A percentile compares a stretch with the other conserved stretches of the same genome.
These are phyloP conservation scores for Drosophila sproati DNA, from an alignment of 1,140 invertebrate genomes.

Conservation along the genomic window DNA sequence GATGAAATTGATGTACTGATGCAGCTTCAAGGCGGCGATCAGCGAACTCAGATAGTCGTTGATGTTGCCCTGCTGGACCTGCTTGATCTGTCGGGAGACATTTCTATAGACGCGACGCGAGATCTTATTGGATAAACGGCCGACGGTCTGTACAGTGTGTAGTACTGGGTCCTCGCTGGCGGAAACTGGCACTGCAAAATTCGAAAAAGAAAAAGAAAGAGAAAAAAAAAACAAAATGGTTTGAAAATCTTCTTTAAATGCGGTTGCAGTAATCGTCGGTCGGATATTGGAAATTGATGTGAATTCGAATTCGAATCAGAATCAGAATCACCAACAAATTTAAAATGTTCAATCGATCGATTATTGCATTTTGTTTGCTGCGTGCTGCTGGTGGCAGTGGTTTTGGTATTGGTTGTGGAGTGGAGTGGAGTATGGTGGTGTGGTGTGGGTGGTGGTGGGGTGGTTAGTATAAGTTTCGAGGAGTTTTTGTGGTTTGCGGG, in stretches of 20 bases:
- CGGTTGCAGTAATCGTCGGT: too few species aligned
- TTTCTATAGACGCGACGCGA: constrained; percentile 88
- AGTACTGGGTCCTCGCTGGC: constrained; percentile 88
- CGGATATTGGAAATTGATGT: too few species aligned
- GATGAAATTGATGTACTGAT: constrained; percentile 85
- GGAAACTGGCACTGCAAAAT: constrained; percentile 86
- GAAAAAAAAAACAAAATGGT: neutral
- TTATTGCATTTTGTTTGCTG: neutral
- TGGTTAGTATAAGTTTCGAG: neutral
- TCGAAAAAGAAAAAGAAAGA: neutral
- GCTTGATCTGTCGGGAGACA: constrained; percentile 87
- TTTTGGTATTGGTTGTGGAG: constrained; percentile 6
- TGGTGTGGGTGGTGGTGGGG: constrained; percentile 9
- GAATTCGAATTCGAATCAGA: too few species aligned
- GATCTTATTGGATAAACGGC: constrained; percentile 89
- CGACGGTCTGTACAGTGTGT: constrained; percentile 89
- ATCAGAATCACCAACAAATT: neutral
- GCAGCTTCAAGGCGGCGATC: constrained; percentile 87
- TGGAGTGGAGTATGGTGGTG: neutral
- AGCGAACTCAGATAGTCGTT: constrained; percentile 87
- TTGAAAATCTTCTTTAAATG: neutral
- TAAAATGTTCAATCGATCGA: neutral
- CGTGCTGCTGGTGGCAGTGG: neutral
- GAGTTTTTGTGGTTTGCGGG: too few species aligned
- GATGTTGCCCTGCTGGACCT: constrained; percentile 87